phyloP scores from a whole-genome alignment of 2,113 vertebrate species.

The Anhinga anhinga region DNA sequence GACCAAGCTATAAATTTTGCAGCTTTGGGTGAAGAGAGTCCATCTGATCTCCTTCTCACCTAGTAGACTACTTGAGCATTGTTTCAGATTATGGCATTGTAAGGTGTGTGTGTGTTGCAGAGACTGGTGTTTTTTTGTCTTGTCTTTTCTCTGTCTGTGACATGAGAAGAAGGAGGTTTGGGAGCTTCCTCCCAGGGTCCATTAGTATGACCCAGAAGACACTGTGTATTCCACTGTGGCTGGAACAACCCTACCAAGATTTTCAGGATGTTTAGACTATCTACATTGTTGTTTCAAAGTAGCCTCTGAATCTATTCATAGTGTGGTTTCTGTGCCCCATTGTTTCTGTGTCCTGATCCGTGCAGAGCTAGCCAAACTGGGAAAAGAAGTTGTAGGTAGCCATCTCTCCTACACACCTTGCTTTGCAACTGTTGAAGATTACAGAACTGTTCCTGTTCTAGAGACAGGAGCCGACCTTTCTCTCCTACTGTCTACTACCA shows the following conservation, averaged over 20 bases:
- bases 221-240: neutral
- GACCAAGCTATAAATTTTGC: neutral
- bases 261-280: neutral
- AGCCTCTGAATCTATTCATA: neutral
- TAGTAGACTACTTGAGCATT: neutral
- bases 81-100: neutral
- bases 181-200: neutral
- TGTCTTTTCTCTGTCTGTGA: neutral
- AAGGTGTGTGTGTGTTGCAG: neutral
- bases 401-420: neutral
- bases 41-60: neutral
- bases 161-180: rapidly evolving
- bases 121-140: neutral
- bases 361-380: neutral
- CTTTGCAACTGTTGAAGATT: neutral
- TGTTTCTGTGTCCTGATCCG: neutral
- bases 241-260: neutral
- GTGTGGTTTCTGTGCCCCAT: neutral
- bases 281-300: neutral
- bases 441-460: constrained; percentile 2
- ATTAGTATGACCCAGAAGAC: neutral
- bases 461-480: constrained; percentile 21
- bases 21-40: neutral
- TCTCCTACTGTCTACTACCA: constrained; percentile 8
- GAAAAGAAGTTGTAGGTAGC: neutral